Evolutionary conservation across 1,140 invertebrate species (phyloP).

Genomic region (Harpegnathos saltator): DNA sequence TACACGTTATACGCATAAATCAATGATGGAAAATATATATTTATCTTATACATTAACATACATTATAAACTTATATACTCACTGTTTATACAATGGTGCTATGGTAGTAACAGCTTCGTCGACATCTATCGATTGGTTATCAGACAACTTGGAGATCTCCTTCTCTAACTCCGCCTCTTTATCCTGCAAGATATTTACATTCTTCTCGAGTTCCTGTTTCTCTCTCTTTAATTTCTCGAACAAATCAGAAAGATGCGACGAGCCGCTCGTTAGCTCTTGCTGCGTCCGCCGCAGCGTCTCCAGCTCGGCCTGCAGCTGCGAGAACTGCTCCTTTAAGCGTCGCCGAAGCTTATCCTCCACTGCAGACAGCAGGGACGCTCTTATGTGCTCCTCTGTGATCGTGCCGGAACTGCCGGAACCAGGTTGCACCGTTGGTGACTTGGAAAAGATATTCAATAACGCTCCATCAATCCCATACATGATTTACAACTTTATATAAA

Average conservation of each 20-base stretch:
- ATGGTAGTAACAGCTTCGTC: slow-evolving; percentile 99
- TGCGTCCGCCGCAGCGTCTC: slow-evolving; percentile 96
- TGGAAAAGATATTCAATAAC: slow-evolving; percentile 25
- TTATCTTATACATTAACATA: background rate
- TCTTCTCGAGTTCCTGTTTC: slow-evolving; percentile 93
- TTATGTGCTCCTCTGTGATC: slow-evolving; percentile 97
- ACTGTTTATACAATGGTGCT: slow-evolving; percentile 98
- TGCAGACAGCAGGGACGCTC: slow-evolving; percentile 96
- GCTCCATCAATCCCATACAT: slow-evolving; percentile 6
- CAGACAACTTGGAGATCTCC: slow-evolving; percentile 91
- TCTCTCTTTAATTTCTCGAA: slow-evolving; percentile 94
- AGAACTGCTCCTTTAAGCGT: slow-evolving; percentile 94
- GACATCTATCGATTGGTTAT: slow-evolving; percentile 94
- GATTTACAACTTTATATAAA: background rate
- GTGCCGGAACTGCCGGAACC: slow-evolving; percentile 89
- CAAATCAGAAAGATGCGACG: slow-evolving; percentile 93
- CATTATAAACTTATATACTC: slow-evolving; percentile 76
- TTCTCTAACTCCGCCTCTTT: slow-evolving; percentile 95
- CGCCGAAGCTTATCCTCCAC: slow-evolving; percentile 97
- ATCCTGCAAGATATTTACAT: slow-evolving; percentile 93
- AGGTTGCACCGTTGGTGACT: slow-evolving; percentile 85
- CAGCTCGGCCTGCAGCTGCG: slow-evolving; percentile 95
- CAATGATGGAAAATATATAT: too few relatives aligned
- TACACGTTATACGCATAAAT: too few relatives aligned
- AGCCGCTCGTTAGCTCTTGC: slow-evolving; percentile 95